Evolutionary conservation across 2,113 vertebrate genomes (phyloP).

Genomic region (Regulus satrapa): DNA sequence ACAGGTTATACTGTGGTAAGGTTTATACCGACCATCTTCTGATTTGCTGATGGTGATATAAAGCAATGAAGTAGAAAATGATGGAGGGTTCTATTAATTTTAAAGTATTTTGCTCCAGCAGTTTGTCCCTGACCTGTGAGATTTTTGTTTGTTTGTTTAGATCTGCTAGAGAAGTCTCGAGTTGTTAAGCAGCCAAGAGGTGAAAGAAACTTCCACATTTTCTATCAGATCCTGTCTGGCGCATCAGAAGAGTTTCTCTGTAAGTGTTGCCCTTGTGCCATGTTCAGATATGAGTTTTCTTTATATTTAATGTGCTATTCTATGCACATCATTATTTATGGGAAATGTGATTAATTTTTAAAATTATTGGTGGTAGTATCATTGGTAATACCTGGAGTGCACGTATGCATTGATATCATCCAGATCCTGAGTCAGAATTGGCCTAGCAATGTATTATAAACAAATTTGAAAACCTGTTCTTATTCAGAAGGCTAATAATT

Average conservation of each 20-base stretch:
- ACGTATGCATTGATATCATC: not conserved
- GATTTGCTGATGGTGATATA: not conserved
- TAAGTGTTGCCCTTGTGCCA: slow-evolving; percentile 69
- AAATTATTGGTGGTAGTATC: not conserved
- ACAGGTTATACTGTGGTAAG: not conserved
- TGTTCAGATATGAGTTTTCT: not conserved
- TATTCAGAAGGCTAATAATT: not conserved
- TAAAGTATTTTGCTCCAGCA: not conserved
- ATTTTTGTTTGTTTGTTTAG: slow-evolving; percentile 66
- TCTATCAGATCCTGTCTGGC: slow-evolving; percentile 95
- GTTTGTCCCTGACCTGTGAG: not conserved
- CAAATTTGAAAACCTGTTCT: not conserved
- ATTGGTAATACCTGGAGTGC: not conserved
- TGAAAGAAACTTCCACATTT: slow-evolving; percentile 98
- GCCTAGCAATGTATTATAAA: not conserved
- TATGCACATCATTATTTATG: not conserved
- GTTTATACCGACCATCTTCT: not conserved
- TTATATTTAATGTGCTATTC: not conserved
- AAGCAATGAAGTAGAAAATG: not conserved
- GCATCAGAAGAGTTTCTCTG: slow-evolving; percentile 90
- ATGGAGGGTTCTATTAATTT: not conserved
- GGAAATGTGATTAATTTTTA: not conserved
- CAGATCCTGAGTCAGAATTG: not conserved
- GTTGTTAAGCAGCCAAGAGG: slow-evolving; percentile 95
- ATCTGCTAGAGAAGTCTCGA: slow-evolving; percentile 94